phyloP scores from a whole-genome alignment of 1,140 invertebrate genomes.

The Thrips palmi region DNA sequence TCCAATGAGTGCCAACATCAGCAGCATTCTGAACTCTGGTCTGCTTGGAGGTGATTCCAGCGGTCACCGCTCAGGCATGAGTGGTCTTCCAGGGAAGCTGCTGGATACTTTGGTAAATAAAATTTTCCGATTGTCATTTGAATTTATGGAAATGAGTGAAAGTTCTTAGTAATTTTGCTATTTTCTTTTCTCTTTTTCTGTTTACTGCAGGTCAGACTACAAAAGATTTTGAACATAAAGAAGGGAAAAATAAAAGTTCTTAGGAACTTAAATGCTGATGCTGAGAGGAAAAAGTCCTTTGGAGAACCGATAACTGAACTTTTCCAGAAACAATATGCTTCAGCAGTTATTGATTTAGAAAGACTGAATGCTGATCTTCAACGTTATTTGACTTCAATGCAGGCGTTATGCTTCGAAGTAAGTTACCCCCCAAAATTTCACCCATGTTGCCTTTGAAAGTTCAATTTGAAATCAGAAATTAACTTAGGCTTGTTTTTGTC shows the following conservation, averaged over 20 bases:
- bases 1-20: constrained; percentile 4
- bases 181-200: constrained; percentile 16
- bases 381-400: constrained; percentile 67
- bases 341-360: constrained; percentile 76
- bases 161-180: background rate
- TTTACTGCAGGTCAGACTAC: constrained; percentile 38
- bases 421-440: background rate
- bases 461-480: background rate
- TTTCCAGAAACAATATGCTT: constrained; percentile 80
- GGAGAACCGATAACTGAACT: constrained; percentile 57
- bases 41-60: constrained; percentile 12
- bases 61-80: constrained; percentile 33
- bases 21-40: constrained; percentile 5
- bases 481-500: constrained; percentile 2
- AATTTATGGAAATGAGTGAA: background rate
- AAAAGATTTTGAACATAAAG: constrained; percentile 71
- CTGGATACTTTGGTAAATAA: constrained; percentile 62
- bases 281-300: constrained; percentile 69
- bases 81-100: constrained; percentile 68
- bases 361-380: constrained; percentile 78
- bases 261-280: constrained; percentile 77
- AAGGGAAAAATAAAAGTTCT: constrained; percentile 60
- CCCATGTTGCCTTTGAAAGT: constrained; percentile 4
- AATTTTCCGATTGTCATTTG: constrained; percentile 6
- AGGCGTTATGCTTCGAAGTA: constrained; percentile 26